Evolutionary conservation across 2,113 vertebrate genomes (phyloP), one percentile per base, ranked within the genome.

Genomic region (Sclerurus mexicanus): DNA sequence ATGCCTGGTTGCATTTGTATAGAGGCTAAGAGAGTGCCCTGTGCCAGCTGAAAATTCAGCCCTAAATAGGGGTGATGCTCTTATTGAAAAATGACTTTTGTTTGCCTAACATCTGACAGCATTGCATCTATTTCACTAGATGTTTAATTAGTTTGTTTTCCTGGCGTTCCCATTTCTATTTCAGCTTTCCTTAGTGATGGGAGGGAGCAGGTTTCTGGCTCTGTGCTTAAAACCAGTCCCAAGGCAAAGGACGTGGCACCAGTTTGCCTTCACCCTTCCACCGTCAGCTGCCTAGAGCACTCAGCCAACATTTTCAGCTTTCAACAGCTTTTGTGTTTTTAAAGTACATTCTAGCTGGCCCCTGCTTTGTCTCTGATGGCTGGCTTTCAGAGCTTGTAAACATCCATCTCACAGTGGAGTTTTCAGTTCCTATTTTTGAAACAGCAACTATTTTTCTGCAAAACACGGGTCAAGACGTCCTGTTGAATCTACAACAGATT

Each of bases 61-160:
- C 76, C 79, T 86, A 42, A 60, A 33, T 14, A 49, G 55, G 6
- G 22, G 82, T 33, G 52, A 78, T 12, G 90, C 49, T 92, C 90
- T 56, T 90, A 42, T 17, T 56, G 50, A 44, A 74, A 96, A 90
- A 55, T 37, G 14, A 86, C 85, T 86, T 87, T 76, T 68, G 76
- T 78, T 94, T 88, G 82, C 87, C 55, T 44, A 63, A 52, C 1
- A 1, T 12, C 60, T 78, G 93, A 87, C 88, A 82, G 82, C 17
- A 16, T 52, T 67, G 71, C 80, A 84, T 64, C 47, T 85, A 44
- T 92, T 92, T 83, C 35, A 39, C 50, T 89, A 42, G 68, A 52
- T 16, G 55, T 55, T 95, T 96, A 94, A 95, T 95, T 95, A 94
- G 89, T 85, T 97, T 96, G 71, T 96, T 96, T 97, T 85, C 88